phyloP scores from a whole-genome alignment of 2,113 vertebrate species.

The Paracanthobrama guichenoti region DNA sequence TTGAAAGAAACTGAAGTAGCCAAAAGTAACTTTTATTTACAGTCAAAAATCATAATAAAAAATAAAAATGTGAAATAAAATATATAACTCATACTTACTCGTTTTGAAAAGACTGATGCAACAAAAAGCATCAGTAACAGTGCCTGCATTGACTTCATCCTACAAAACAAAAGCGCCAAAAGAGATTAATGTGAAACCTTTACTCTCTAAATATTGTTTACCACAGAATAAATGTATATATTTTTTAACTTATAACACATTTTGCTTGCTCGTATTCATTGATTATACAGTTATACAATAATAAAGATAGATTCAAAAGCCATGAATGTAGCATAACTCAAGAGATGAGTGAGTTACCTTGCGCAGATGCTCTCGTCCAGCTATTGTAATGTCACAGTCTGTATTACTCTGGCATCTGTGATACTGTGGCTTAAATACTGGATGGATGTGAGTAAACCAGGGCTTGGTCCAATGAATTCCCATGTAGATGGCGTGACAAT shows the following conservation, averaged over 20 bases:
- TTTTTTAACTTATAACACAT: background rate
- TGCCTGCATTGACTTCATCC: slow-evolving; percentile 52
- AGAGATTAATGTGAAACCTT: background rate
- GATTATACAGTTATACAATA: background rate
- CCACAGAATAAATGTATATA: too few relatives aligned
- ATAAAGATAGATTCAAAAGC: background rate
- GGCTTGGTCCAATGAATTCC: slow-evolving; percentile 24
- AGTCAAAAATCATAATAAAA: background rate
- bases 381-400: slow-evolving; percentile 5
- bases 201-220: background rate
- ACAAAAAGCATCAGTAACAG: slow-evolving; percentile 47
- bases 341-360: slow-evolving; percentile 49
- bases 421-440: slow-evolving; percentile 45
- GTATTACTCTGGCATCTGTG: background rate
- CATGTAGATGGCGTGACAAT: background rate
- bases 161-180: background rate
- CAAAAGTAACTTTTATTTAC: background rate
- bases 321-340: background rate
- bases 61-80: too few relatives aligned
- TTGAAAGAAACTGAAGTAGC: too few relatives aligned
- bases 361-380: slow-evolving; percentile 6
- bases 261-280: background rate
- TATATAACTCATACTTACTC: slow-evolving; percentile 42
- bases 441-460: slow-evolving; percentile 21
- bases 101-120: slow-evolving; percentile 44